Evolutionary conservation across 1,140 invertebrate genomes (phyloP).

Genomic region (Neotoxoptera formosana): DNA sequence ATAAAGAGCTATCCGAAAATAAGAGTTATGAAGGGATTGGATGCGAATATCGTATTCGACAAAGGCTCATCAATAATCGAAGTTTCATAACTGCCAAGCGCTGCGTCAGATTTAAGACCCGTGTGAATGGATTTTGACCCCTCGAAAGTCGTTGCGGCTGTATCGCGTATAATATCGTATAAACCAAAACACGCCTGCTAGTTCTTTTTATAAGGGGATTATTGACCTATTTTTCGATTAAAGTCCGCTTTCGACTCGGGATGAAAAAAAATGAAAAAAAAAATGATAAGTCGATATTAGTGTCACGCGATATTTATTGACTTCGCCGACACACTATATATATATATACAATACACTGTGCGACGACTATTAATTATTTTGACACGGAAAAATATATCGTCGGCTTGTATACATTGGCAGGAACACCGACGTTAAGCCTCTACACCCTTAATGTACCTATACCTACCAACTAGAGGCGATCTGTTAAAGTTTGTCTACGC

Average conservation of each 20-base stretch:
- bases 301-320: constrained; percentile 39
- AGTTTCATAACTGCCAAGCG: constrained; percentile 47
- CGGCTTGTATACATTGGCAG: not conserved
- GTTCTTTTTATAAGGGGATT: constrained; percentile 39
- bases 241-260: not conserved
- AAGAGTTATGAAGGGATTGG: constrained; percentile 6
- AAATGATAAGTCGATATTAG: constrained; percentile 30
- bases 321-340: not conserved
- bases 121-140: constrained; percentile 52
- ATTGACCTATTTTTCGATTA: constrained; percentile 44
- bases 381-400: not conserved
- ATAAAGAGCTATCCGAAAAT: constrained; percentile 26
- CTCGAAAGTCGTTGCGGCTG: not conserved
- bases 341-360: no score
- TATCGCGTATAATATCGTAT: not conserved
- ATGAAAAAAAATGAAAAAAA: constrained; percentile 33
- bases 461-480: no score
- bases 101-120: constrained; percentile 52
- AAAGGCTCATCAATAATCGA: constrained; percentile 54
- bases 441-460: not conserved
- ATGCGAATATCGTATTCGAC: constrained; percentile 15
- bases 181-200: constrained; percentile 18
- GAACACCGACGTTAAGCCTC: not conserved
- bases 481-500: no score
- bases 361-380: constrained; percentile 3